Conservation (phyloP, 2,113 vertebrate species). For the Erinaceus europaeus region DNA sequence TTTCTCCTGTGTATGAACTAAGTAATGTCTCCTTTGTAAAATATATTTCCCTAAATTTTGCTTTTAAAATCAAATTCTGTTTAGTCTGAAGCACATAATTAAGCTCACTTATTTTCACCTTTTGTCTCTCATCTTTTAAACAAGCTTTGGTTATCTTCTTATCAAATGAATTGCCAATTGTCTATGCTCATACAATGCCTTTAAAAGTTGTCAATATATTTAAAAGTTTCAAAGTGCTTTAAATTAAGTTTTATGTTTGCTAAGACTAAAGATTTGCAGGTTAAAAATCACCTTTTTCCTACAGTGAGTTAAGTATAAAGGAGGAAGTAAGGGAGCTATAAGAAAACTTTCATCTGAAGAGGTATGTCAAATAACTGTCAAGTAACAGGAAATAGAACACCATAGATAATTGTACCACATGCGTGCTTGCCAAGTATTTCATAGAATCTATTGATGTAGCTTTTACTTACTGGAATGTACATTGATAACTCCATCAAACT, state of each 20-base stretch:
- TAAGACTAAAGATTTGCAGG: not conserved
- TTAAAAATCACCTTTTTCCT: not conserved
- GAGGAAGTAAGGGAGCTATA: not conserved
- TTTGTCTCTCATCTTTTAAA: not conserved
- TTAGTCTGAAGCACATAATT: not conserved
- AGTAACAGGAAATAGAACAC: not conserved
- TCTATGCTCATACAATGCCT: not conserved
- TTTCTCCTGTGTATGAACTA: not conserved
- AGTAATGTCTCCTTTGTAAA: not conserved
- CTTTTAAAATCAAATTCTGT: not conserved
- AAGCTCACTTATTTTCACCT: not conserved
- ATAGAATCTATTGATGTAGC: not conserved
- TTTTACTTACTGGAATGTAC: not conserved
- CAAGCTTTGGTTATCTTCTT: not conserved
- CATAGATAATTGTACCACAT: not conserved
- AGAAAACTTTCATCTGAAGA: not conserved
- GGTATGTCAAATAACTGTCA: not conserved
- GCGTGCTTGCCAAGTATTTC: not conserved
- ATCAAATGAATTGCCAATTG: not conserved
- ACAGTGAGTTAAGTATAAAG: not conserved
- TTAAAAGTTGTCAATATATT: not conserved
- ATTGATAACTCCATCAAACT: not conserved
- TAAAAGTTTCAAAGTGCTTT: not conserved
- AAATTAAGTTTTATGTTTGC: conserved; percentile 2
- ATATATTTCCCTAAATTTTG: not conserved